These are phyloP conservation scores for Ceyx melanurus DNA, from an alignment of 2,113 vertebrate genomes.

Conservation along the genomic window DNA sequence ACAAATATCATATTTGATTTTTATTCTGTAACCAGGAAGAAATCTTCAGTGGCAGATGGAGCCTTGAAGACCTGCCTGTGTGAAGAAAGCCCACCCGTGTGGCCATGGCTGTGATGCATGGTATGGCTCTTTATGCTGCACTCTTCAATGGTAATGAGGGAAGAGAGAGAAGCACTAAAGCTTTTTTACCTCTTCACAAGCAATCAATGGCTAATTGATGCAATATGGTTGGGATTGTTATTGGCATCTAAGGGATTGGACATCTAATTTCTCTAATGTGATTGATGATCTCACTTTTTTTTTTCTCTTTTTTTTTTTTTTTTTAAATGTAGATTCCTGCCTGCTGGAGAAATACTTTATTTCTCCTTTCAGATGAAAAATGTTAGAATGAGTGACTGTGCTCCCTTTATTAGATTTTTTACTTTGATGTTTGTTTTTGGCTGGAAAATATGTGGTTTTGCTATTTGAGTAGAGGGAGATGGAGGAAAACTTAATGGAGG, in stretches of 20 bases:
- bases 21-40: not conserved
- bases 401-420: not conserved
- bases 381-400: not conserved
- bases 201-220: slow-evolving; percentile 12
- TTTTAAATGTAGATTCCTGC: not conserved
- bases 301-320: not conserved
- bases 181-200: slow-evolving; percentile 5
- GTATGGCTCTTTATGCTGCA: not conserved
- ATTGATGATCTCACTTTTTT: not conserved
- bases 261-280: not conserved
- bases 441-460: slow-evolving; percentile 12
- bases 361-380: slow-evolving; percentile 21
- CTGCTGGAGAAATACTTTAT: not conserved
- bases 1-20: not conserved
- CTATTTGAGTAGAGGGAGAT: not conserved
- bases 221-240: not conserved
- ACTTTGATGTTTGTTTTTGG: slow-evolving; percentile 22
- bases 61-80: not conserved
- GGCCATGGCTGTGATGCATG: not conserved
- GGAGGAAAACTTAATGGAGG: slow-evolving; percentile 8
- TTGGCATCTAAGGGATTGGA: not conserved
- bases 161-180: not conserved
- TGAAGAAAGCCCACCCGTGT: not conserved
- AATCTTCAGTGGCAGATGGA: not conserved
- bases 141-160: not conserved